Evolutionary conservation across 2,888 invertebrate species (phyloP), one percentile per base, ranked within the genome.

Genomic region (Aphidoletes aphidimyza): DNA sequence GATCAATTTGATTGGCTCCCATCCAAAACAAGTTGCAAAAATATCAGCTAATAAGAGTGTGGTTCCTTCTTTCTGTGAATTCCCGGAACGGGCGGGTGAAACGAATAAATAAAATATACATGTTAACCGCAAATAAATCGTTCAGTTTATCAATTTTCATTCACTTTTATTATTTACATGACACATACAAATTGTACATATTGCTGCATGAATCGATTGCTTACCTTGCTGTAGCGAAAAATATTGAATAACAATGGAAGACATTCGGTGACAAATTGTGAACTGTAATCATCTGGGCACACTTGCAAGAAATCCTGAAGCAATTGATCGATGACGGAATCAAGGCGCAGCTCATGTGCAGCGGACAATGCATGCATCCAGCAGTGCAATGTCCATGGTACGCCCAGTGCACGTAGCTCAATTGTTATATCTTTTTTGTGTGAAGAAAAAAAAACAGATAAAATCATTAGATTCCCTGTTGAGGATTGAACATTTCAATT

Each of bases 61-160:
- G 5, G 96, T 97, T 87, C 95, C 96, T 90, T 97, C 97, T 91
- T 96, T 96, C 94, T 95, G n/a, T n/a, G n/a, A n/a, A n/a, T n/a
- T n/a, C n/a, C n/a, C n/a, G n/a, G n/a, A n/a, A n/a, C n/a, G n/a
- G n/a, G n/a, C n/a, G n/a, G n/a, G n/a, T n/a, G n/a, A n/a, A n/a
- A 89, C 34, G 11, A 78, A 36, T 14, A 34, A 36, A 17, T 3
- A 54, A 54, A 54, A n/a, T 26, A 3, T 22, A 19, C 22, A 47
- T 6, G 47, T 47, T 47, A 47, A 17, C 9, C 17, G 19, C 19
- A 17, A 11, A 47, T 47, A 47, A 17, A 14, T 47, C n/a, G 17
- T 47, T 47, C 3, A 1, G 30, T 11, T 78, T 17, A 30, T 34
- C 81, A 81, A 3, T 39, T 39, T 37, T 37, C 2, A 59, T 11